Evolutionary conservation across 2,113 vertebrate genomes (phyloP), one percentile per base, ranked within the genome.

Genomic region (Salminus brasiliensis): DNA sequence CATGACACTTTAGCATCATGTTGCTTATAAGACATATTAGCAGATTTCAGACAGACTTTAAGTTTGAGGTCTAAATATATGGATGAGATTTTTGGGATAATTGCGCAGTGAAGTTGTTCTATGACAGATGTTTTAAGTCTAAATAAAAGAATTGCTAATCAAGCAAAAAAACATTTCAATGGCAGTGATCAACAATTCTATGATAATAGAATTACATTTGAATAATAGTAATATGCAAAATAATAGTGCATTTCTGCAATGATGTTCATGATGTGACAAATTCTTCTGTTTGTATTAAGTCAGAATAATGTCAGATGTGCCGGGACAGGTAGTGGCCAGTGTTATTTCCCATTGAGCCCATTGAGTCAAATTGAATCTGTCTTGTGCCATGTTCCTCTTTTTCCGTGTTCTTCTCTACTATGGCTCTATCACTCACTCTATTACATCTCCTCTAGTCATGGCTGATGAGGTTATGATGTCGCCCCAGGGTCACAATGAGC

Each of bases 381-480:
- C 18, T 15, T 1, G 11, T 65, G 32, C 10, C 34, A n/a, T 66
- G 32, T 5, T 66, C 18, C 18, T 66, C 9, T 21, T 11, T 6
- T 29, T 39, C 34, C 23, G 41, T 47, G 16, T 16, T 75, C 0
- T 23, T 8, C 65, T 52, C 34, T 11, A n/a, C 36, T 11, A 8
- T 2, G 36, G 34, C 32, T 52, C 11, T 27, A 25, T 60, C 47
- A 2, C 4, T 10, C 18, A 27, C 5, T 66, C 32, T 15, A 47
- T 34, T 43, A 34, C 11, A 7, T 84, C 69, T 76, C 27, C 76
- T n/a, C 39, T 84, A 34, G 84, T 79, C 65, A 36, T 13, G 30
- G 13, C 62, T 52, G 13, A 76, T 21, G 13, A 36, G 73, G 73
- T 76, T 76, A 39, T 52, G 73, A 65, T 53, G 60, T 52, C 60